Evolutionary conservation across 2,113 vertebrate genomes (phyloP), one percentile per base, ranked within the genome.

Genomic region (Pavo muticus): DNA sequence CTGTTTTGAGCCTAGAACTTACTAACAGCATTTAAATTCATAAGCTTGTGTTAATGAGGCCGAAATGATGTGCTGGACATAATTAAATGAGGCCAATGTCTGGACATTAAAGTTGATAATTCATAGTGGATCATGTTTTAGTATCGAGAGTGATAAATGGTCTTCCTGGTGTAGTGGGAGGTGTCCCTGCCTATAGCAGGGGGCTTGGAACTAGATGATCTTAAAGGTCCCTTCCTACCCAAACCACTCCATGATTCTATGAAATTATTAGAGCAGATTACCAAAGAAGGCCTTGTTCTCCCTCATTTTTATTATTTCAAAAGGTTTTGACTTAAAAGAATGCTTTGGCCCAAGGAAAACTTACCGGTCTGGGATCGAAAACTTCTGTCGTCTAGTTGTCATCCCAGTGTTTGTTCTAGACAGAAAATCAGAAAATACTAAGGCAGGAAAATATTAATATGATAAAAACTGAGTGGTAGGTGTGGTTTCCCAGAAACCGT

Each of bases 1-100:
- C 25, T 61, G n/a, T 40, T 94, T 88, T 75, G 74, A 82, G 84
- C 44, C 16, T 71, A 71, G 57, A 84, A 70, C 69, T 90, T 92
- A 42, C 42, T 92, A 94, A 88, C 30, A 67, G 29, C 32, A 40
- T 80, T 91, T 93, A 39, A 77, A 47, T 57, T 80, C 83, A 21
- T 79, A 52, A 83, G 20, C 15, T 90, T 83, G 8, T 64, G 40
- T 57, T 80, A 85, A 88, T 76, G 25, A 88, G 25, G 4, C 23
- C 56, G 39, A 81, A 90, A 71, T 5, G 8, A 47, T n/a, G 54
- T 27, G 7, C 11, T 61, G 73, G 65, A 74, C 18, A 40, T 52
- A 78, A 64, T 71, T 75, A 29, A 92, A 16, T 74, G 68, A 78
- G 40, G 88, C 42, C 2, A 57, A 4, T 64, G 60, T 32, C 69